Evolutionary conservation across 1,140 invertebrate species (phyloP).

Genomic region (Wiebesia pumilae): DNA sequence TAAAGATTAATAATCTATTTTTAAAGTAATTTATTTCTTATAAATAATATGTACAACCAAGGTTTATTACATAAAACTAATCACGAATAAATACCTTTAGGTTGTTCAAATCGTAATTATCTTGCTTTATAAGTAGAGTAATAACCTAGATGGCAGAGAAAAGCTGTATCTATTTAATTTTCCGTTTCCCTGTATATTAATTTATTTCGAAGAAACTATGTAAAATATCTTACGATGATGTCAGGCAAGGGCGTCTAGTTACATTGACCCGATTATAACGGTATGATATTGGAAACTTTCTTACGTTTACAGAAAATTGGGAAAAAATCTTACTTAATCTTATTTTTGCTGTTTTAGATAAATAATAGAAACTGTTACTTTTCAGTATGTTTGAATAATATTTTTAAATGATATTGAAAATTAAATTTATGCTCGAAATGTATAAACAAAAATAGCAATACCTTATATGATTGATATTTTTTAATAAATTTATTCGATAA

Average conservation of each 20-base stretch:
- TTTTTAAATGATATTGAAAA: not conserved
- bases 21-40: not conserved
- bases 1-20: not conserved
- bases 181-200: conserved; percentile 44
- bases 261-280: conserved; percentile 48
- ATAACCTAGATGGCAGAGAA: conserved; percentile 34
- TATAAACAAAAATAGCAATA: too few relatives aligned
- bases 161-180: conserved; percentile 50
- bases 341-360: not conserved
- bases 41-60: conserved; percentile 6
- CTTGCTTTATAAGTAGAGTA: conserved; percentile 31
- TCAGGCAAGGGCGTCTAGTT: conserved; percentile 35
- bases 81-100: conserved; percentile 25
- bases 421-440: too few relatives aligned
- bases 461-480: too few relatives aligned
- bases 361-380: not conserved
- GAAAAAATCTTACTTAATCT: not conserved
- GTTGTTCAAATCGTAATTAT: conserved; percentile 43
- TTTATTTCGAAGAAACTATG: conserved; percentile 52
- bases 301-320: not conserved
- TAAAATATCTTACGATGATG: conserved; percentile 51
- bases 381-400: not conserved
- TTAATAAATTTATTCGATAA: too few relatives aligned
- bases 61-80: conserved; percentile 35
- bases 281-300: conserved; percentile 35